These are phyloP conservation scores for Blomia tropicalis DNA, from an alignment of 2,888 invertebrate species.

Conservation along the genomic window DNA sequence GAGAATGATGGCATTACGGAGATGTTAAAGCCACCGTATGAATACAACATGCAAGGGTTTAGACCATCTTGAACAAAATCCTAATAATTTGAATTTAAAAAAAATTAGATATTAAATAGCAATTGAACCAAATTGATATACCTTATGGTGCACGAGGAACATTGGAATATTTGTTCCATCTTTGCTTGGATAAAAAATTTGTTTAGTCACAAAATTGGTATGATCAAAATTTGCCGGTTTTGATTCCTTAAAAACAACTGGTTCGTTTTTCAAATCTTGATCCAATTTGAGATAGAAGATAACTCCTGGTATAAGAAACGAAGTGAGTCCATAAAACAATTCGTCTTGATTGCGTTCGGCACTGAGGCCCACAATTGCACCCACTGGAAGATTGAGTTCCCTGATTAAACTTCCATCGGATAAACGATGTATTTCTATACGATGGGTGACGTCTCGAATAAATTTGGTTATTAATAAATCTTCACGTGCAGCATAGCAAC, in stretches of 20 bases:
- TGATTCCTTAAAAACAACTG: constrained; percentile 59
- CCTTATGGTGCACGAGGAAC: constrained; percentile 54
- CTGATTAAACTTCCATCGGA: constrained; percentile 19
- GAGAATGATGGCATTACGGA: constrained; percentile 78
- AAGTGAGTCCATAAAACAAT: constrained; percentile 83
- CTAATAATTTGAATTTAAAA: constrained; percentile 38
- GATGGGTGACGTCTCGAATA: constrained; percentile 59
- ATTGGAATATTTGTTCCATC: constrained; percentile 88
- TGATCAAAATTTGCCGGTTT: constrained; percentile 64
- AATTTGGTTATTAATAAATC: constrained; percentile 74
- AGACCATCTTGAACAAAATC: constrained; percentile 48
- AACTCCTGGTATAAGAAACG: constrained; percentile 72
- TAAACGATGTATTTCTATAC: constrained; percentile 20
- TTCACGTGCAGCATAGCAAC: constrained; percentile 60
- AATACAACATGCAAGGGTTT: constrained; percentile 75
- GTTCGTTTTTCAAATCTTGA: constrained; percentile 51
- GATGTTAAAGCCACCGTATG: constrained; percentile 93
- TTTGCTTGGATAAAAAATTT: constrained; percentile 79
- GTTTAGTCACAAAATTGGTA: constrained; percentile 60
- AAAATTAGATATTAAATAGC: neutral
- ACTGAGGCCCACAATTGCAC: constrained; percentile 64
- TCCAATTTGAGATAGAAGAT: constrained; percentile 53
- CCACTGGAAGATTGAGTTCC: constrained; percentile 40
- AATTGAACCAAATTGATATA: constrained; percentile 16
- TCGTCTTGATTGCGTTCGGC: constrained; percentile 69